These are phyloP conservation scores for Aeoliscus strigatus DNA, from an alignment of 2,797 vertebrate species.

Conservation along the genomic window DNA sequence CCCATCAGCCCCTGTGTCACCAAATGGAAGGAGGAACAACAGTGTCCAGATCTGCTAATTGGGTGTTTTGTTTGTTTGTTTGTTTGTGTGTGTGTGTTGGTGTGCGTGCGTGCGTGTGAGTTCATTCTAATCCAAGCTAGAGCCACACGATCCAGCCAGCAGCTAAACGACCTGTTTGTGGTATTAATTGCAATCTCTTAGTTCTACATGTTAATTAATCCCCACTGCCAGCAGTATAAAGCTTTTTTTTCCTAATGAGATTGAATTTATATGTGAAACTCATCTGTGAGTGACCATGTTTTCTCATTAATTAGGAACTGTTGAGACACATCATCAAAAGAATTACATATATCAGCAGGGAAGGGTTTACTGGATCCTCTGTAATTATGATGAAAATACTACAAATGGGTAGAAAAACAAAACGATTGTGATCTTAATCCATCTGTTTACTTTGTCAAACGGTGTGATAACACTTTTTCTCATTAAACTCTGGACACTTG, in stretches of 20 bases:
- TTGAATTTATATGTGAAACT: slow-evolving; percentile 26
- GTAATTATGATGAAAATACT: slow-evolving; percentile 39
- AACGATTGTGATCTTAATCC: slow-evolving; percentile 35
- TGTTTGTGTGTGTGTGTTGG: too few relatives aligned
- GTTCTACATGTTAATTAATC: slow-evolving; percentile 69
- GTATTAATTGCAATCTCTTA: slow-evolving; percentile 61
- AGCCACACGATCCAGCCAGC: slow-evolving; percentile 43
- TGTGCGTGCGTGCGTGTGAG: too few relatives aligned
- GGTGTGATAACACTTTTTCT: slow-evolving; percentile 8
- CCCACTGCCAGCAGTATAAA: slow-evolving; percentile 24
- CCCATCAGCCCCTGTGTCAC: slow-evolving; percentile 30
- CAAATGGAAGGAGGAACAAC: slow-evolving; percentile 20
- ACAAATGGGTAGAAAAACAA: slow-evolving; percentile 20
- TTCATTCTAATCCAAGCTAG: slow-evolving; percentile 51
- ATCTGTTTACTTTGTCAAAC: slow-evolving; percentile 39
- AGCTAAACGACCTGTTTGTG: slow-evolving; percentile 60
- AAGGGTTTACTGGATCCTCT: slow-evolving; percentile 26
- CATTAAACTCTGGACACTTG: too few relatives aligned
- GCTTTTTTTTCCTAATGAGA: slow-evolving; percentile 21
- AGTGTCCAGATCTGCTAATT: slow-evolving; percentile 62
- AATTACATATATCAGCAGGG: slow-evolving; percentile 45
- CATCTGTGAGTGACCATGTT: slow-evolving; percentile 14
- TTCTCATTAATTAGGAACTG: slow-evolving; percentile 41
- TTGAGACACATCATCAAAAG: slow-evolving; percentile 25
- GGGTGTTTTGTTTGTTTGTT: slow-evolving; percentile 56